These are phyloP conservation scores for Epistrophe eligans DNA, from an alignment of 2,888 invertebrate genomes.

Conservation along the genomic window DNA sequence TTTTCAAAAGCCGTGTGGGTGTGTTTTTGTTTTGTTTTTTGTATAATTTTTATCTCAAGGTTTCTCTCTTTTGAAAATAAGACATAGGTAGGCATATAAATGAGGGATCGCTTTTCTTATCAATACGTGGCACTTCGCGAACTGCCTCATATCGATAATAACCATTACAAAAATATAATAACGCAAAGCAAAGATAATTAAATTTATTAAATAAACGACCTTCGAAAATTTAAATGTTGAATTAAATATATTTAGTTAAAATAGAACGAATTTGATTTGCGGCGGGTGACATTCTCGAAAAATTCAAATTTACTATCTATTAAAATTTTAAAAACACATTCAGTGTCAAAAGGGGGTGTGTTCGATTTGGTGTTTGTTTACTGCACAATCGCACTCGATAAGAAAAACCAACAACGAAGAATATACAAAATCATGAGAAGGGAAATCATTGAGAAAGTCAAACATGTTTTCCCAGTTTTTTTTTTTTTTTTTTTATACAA, in stretches of 20 bases:
- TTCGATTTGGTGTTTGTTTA: constrained; percentile 23
- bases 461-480: constrained; percentile 51
- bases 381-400: constrained; percentile 52
- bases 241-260: neutral
- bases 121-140: constrained; percentile 4
- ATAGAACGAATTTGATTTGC: neutral
- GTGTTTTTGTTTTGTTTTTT: constrained; percentile 15
- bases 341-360: constrained; percentile 25
- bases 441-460: constrained; percentile 26
- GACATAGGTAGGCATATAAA: neutral
- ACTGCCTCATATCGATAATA: constrained; percentile 22
- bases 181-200: neutral
- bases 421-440: constrained; percentile 19
- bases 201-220: neutral
- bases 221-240: neutral
- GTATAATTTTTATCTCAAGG: constrained; percentile 34
- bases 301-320: constrained; percentile 18
- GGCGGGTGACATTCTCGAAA: neutral
- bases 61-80: neutral
- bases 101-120: neutral
- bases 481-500: constrained; percentile 8
- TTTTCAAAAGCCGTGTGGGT: neutral
- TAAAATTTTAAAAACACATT: neutral
- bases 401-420: constrained; percentile 16
- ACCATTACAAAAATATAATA: neutral